A percentile compares a stretch with the other conserved stretches of the same genome.
These are phyloP conservation scores for Crepidodera aurea DNA, from an alignment of 2,888 invertebrate genomes.

Conservation along the genomic window DNA sequence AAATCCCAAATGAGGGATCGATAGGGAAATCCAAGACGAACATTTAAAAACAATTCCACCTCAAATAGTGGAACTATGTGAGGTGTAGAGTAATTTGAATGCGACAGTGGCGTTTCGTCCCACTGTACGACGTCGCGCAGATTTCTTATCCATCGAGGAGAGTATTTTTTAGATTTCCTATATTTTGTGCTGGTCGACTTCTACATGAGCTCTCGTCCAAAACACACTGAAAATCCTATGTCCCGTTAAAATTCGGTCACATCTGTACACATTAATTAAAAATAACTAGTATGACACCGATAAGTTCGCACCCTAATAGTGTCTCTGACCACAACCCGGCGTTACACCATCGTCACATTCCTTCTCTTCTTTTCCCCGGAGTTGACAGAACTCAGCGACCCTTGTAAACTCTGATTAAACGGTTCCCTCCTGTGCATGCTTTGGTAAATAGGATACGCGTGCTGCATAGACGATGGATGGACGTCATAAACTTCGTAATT, in stretches of 20 bases:
- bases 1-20: too few species aligned
- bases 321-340: constrained; percentile 53
- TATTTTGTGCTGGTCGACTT: not conserved
- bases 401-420: constrained; percentile 65
- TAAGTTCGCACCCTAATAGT: constrained; percentile 49
- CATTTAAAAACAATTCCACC: too few species aligned
- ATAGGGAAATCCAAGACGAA: too few species aligned
- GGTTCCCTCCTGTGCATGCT: constrained; percentile 60
- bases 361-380: constrained; percentile 66
- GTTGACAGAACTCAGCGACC: constrained; percentile 67
- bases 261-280: constrained; percentile 2
- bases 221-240: too few species aligned
- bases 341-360: constrained; percentile 70
- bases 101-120: too few species aligned
- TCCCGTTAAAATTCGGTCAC: too few species aligned
- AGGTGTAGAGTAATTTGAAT: too few species aligned
- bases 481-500: constrained; percentile 62
- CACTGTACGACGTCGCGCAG: too few species aligned
- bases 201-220: too few species aligned
- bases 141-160: too few species aligned
- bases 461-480: constrained; percentile 53
- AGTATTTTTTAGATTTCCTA: not conserved
- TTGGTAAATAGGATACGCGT: constrained; percentile 58
- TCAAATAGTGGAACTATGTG: too few species aligned
- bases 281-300: constrained; percentile 44